phyloP scores from a whole-genome alignment of 2,888 invertebrate species.

The Drosophila mimica region DNA sequence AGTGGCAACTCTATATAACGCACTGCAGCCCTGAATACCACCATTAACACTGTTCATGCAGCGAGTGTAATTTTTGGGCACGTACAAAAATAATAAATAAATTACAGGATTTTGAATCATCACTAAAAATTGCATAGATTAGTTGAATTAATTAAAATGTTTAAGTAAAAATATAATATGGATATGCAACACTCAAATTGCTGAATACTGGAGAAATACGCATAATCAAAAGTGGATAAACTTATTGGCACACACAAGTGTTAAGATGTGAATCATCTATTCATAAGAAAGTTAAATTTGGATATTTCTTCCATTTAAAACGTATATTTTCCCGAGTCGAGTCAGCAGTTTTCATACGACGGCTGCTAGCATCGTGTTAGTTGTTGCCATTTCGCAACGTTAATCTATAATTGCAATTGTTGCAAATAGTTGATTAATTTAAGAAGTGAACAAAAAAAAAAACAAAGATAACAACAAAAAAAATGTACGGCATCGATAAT shows the following conservation, averaged over 20 bases:
- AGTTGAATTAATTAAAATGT: not conserved
- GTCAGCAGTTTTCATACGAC: slow-evolving; percentile 66
- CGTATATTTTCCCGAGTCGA: slow-evolving; percentile 58
- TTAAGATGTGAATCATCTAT: slow-evolving; percentile 71
- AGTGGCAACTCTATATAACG: slow-evolving; percentile 25
- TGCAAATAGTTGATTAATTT: slow-evolving; percentile 17
- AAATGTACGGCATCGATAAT: slow-evolving; percentile 74
- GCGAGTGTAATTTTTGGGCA: slow-evolving; percentile 6
- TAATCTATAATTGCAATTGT: slow-evolving; percentile 26
- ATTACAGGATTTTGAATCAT: not conserved
- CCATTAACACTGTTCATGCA: slow-evolving; percentile 34
- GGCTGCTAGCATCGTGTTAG: slow-evolving; percentile 43
- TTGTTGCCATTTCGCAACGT: slow-evolving; percentile 28
- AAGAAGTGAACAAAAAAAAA: slow-evolving; percentile 29
- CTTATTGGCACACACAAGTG: slow-evolving; percentile 41
- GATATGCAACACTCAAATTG: too few relatives aligned
- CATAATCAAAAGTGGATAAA: slow-evolving; percentile 5
- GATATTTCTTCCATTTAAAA: slow-evolving; percentile 71
- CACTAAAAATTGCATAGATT: not conserved
- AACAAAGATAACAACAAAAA: not conserved
- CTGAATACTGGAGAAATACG: not conserved
- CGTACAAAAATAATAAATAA: slow-evolving; percentile 1
- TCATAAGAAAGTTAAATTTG: slow-evolving; percentile 69
- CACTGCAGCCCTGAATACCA: slow-evolving; percentile 33
- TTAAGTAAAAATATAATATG: not conserved